phyloP scores from a whole-genome alignment of 1,140 invertebrate genomes.

The Chymomyza costata region DNA sequence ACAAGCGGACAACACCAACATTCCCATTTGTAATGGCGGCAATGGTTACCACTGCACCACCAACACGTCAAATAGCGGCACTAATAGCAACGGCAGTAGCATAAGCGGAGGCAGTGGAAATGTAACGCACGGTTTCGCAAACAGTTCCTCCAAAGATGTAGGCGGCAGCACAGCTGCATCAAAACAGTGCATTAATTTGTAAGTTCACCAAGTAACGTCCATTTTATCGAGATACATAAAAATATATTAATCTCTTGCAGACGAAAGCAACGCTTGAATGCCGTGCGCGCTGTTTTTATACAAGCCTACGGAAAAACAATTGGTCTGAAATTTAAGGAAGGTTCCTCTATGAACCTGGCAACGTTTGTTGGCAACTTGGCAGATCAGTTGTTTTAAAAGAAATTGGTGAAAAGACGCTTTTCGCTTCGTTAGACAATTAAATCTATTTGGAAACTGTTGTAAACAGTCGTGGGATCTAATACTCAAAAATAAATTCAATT shows the following conservation, averaged over 20 bases:
- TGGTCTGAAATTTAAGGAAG: constrained; percentile 75
- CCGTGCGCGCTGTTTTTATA: constrained; percentile 70
- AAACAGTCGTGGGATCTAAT: too few species aligned
- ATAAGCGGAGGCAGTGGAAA: constrained; percentile 77
- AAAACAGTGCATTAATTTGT: constrained; percentile 56
- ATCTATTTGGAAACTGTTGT: too few species aligned
- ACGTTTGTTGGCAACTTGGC: constrained; percentile 66
- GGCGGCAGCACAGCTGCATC: constrained; percentile 27
- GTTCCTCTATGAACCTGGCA: constrained; percentile 62
- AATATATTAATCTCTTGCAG: constrained; percentile 41
- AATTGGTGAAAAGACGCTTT: too few species aligned
- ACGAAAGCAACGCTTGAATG: constrained; percentile 78
- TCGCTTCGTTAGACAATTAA: too few species aligned
- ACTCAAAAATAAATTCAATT: too few species aligned
- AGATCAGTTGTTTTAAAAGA: constrained; percentile 54
- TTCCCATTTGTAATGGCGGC: constrained; percentile 68
- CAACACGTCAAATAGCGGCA: constrained; percentile 72
- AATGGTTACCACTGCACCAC: constrained; percentile 77
- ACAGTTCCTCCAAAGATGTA: constrained; percentile 55
- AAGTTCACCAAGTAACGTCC: constrained; percentile 9
- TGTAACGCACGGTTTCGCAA: constrained; percentile 76
- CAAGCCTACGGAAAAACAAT: constrained; percentile 73
- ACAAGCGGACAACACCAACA: constrained; percentile 62
- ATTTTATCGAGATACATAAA: background rate
- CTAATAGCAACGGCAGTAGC: constrained; percentile 77